These are phyloP conservation scores for Microctonus brassicae DNA, from an alignment of 2,888 invertebrate genomes.

Conservation along the genomic window DNA sequence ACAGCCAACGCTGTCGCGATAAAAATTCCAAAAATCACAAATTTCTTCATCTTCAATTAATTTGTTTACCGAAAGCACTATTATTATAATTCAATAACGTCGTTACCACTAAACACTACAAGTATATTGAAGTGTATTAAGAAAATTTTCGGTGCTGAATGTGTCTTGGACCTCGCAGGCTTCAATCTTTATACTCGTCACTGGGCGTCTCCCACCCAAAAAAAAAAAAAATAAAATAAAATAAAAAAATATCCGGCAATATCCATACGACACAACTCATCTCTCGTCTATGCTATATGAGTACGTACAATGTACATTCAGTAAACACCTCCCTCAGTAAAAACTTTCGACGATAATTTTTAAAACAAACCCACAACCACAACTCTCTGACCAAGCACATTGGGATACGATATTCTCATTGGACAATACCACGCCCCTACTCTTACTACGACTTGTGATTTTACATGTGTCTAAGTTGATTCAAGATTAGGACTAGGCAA, in stretches of 20 bases:
- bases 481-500: conserved; percentile 35
- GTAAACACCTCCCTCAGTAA: conserved; percentile 47
- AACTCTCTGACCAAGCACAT: neutral
- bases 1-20: conserved; percentile 62
- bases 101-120: conserved; percentile 32
- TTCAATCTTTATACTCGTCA: conserved; percentile 67
- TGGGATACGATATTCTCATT: conserved; percentile 13
- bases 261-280: conserved; percentile 44
- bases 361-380: conserved; percentile 62
- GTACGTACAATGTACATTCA: conserved; percentile 27
- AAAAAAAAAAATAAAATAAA: conserved; percentile 33
- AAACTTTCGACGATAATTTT: conserved; percentile 68
- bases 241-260: conserved; percentile 49
- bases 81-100: conserved; percentile 15
- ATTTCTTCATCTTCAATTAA: conserved; percentile 68
- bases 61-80: neutral
- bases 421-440: conserved; percentile 29
- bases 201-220: conserved; percentile 50
- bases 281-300: conserved; percentile 50
- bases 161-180: conserved; percentile 64
- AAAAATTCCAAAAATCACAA: conserved; percentile 61
- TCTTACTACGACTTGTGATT: conserved; percentile 12
- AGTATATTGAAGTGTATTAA: conserved; percentile 42
- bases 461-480: conserved; percentile 29
- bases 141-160: conserved; percentile 67